Conservation (phyloP, 2,113 vertebrate genomes). For the Gadus macrocephalus region DNA sequence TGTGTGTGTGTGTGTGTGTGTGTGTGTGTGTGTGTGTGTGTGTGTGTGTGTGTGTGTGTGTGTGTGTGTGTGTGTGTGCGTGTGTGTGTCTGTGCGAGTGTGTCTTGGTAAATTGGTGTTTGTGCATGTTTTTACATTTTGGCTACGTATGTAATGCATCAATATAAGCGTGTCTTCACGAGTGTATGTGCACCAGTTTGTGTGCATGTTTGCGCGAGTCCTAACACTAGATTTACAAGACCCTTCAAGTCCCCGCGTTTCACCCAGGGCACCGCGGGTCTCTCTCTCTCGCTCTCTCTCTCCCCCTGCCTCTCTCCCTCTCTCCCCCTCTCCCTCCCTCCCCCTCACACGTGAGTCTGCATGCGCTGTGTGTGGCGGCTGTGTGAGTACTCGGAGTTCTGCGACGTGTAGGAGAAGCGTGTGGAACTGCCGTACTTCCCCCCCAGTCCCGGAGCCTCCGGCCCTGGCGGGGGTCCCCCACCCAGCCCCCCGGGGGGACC, state of each 20-base stretch:
- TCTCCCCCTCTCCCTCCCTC: slow-evolving; percentile 15
- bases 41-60: background rate
- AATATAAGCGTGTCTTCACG: slow-evolving; percentile 22
- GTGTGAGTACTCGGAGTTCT: slow-evolving; percentile 94
- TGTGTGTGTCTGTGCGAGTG: background rate
- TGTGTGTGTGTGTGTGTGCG: background rate
- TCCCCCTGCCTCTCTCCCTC: slow-evolving; percentile 72
- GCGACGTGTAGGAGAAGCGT: slow-evolving; percentile 92
- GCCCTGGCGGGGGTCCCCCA: slow-evolving; percentile 36
- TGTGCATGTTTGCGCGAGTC: slow-evolving; percentile 14
- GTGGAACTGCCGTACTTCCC: slow-evolving; percentile 86
- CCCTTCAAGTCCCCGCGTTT: too few species aligned
- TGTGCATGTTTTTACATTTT: background rate
- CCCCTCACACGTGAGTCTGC: slow-evolving; percentile 92
- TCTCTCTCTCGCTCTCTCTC: slow-evolving; percentile 36
- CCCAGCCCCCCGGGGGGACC: slow-evolving; percentile 40
- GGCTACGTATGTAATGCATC: background rate
- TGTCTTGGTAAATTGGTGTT: background rate
- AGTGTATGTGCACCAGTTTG: slow-evolving; percentile 35
- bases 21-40: background rate
- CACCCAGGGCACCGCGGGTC: slow-evolving; percentile 13
- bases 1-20: background rate
- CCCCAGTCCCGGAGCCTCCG: slow-evolving; percentile 62
- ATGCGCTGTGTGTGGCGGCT: slow-evolving; percentile 91
- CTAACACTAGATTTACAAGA: slow-evolving; percentile 57